A percentile compares a stretch with the other conserved stretches of the same genome.
Evolutionary conservation across 2,888 invertebrate species (phyloP).

Genomic region (Acronicta psi): DNA sequence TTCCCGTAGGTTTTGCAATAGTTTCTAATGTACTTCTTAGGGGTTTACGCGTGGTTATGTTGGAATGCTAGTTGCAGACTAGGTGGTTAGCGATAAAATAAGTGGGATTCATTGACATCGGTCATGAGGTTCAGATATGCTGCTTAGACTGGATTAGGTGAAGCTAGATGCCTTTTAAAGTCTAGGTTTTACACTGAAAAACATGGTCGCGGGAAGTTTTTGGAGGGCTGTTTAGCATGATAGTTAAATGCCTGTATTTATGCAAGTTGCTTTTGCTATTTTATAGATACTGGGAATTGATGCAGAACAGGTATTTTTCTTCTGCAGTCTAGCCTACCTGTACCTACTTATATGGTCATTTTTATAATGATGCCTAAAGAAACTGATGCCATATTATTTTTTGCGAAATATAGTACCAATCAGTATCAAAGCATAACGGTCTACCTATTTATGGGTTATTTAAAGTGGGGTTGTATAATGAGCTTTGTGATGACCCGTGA

Average conservation of each 20-base stretch:
- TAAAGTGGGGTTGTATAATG: too few species aligned
- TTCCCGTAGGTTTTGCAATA: slow-evolving; percentile 56
- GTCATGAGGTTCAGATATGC: slow-evolving; percentile 75
- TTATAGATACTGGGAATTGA: background rate
- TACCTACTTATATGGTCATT: background rate
- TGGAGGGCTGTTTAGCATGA: slow-evolving; percentile 2
- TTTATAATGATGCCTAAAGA: too few species aligned
- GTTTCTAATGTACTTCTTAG: slow-evolving; percentile 57
- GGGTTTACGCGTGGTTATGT: slow-evolving; percentile 54
- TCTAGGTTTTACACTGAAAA: slow-evolving; percentile 47
- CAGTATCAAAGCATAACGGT: too few species aligned
- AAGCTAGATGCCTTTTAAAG: slow-evolving; percentile 63
- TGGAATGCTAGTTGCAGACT: slow-evolving; percentile 64
- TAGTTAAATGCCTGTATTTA: slow-evolving; percentile 2
- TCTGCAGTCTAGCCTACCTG: background rate
- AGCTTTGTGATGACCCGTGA: too few species aligned
- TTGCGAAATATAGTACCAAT: too few species aligned
- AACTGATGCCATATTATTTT: too few species aligned
- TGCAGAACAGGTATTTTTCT: background rate
- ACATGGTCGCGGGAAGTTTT: slow-evolving; percentile 16
- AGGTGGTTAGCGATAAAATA: slow-evolving; percentile 73
- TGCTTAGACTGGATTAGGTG: slow-evolving; percentile 75
- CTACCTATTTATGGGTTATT: too few species aligned
- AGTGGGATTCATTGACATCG: slow-evolving; percentile 83
- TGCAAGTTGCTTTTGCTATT: slow-evolving; percentile 1